These are phyloP conservation scores for Seira ritae DNA, from an alignment of 2,888 invertebrate species.

Conservation along the genomic window DNA sequence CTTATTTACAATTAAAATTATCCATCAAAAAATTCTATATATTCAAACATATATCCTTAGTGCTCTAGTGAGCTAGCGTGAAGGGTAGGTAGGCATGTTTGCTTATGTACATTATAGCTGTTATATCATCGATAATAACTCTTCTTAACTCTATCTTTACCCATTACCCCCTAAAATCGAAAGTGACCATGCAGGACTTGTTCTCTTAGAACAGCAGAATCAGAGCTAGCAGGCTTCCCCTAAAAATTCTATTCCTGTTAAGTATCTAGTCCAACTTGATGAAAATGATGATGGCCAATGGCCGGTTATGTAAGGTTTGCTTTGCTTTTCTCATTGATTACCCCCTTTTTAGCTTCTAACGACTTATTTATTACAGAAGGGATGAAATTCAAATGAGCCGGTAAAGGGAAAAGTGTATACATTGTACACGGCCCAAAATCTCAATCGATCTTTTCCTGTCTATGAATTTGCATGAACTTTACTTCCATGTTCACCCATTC, in stretches of 20 bases:
- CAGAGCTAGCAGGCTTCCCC: no score
- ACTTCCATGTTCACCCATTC: constrained; percentile 32
- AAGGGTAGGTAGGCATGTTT: no score
- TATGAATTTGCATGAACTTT: background rate
- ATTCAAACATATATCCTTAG: no score
- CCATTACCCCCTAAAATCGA: constrained; percentile 28
- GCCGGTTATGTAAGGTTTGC: constrained; percentile 36
- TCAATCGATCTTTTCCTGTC: constrained; percentile 48
- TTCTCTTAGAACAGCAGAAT: background rate
- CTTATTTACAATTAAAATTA: constrained; percentile 55
- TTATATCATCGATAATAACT: no score
- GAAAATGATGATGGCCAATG: constrained; percentile 12
- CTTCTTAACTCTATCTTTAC: no score
- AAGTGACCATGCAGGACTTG: constrained; percentile 21
- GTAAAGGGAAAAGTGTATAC: constrained; percentile 3
- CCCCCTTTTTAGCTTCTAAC: constrained; percentile 30
- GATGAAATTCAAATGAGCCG: constrained; percentile 37
- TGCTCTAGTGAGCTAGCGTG: no score
- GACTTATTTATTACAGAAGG: constrained; percentile 26
- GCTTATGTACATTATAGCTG: no score
- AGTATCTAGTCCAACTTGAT: no score
- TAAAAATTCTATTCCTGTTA: no score
- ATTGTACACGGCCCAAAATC: background rate
- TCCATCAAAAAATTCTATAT: no score
- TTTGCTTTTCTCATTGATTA: constrained; percentile 35